These are phyloP conservation scores for Hipposideros armiger DNA, from an alignment of 2,113 vertebrate species.

Conservation along the genomic window DNA sequence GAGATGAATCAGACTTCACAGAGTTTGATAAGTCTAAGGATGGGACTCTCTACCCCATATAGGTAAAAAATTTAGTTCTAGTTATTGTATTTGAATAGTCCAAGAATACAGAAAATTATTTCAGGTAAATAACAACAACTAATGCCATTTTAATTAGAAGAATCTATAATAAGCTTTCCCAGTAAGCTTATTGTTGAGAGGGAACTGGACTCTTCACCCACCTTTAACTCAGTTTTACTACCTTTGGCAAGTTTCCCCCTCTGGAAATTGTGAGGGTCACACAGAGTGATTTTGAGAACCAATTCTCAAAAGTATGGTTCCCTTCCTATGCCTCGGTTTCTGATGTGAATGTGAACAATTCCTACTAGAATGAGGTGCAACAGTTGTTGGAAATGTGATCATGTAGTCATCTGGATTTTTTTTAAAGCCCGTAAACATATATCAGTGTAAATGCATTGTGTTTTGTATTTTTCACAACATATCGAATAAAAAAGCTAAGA, in stretches of 20 bases:
- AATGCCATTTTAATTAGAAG: conserved; percentile 33
- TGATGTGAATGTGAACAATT: conserved; percentile 58
- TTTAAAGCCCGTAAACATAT: background rate
- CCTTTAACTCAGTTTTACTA: background rate
- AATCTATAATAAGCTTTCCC: conserved; percentile 40
- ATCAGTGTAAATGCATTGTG: background rate
- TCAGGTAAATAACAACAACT: conserved; percentile 20
- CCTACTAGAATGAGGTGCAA: background rate
- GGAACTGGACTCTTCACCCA: background rate
- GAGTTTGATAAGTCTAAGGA: conserved; percentile 27
- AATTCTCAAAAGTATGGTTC: conserved; percentile 27
- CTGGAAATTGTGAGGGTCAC: background rate
- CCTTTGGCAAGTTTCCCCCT: conserved; percentile 36
- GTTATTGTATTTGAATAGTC: conserved; percentile 51
- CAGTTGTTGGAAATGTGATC: conserved; percentile 35
- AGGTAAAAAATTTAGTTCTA: conserved; percentile 17
- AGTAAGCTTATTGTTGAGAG: background rate
- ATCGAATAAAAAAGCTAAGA: conserved; percentile 45
- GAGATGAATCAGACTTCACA: conserved; percentile 34
- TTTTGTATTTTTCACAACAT: conserved; percentile 60
- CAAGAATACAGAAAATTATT: background rate
- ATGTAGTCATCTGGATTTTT: background rate
- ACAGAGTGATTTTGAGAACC: conserved; percentile 49
- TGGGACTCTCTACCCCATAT: background rate
- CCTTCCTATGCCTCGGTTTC: background rate